phyloP scores from a whole-genome alignment of 2,113 vertebrate genomes.

The Sterna hirundo region DNA sequence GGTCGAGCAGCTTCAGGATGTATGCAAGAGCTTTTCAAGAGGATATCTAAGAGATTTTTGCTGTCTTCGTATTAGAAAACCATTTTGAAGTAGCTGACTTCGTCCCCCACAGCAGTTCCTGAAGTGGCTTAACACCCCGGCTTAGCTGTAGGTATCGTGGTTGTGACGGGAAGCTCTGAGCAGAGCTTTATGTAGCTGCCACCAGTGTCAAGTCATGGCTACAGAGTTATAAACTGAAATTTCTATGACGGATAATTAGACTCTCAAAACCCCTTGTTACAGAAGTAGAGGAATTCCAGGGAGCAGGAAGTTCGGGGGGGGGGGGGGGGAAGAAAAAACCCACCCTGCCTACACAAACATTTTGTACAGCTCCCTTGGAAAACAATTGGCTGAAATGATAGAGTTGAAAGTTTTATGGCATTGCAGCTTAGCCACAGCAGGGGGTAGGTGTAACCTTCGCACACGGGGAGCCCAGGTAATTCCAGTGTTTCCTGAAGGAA shows the following conservation, averaged over 20 bases:
- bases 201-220: not conserved
- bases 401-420: not conserved
- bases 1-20: not conserved
- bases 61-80: not conserved
- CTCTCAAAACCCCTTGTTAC: not conserved
- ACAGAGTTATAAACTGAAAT: not conserved
- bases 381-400: not conserved
- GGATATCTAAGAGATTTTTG: not conserved
- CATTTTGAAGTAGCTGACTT: not conserved
- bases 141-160: accelerated
- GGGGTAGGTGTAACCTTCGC: conserved; percentile 20
- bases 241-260: not conserved
- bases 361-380: not conserved
- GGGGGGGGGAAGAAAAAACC: not conserved
- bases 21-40: not conserved
- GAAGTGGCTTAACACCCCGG: not conserved
- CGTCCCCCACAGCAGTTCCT: not conserved
- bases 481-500: conserved; percentile 33
- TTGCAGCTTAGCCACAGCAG: not conserved
- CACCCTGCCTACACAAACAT: not conserved
- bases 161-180: not conserved
- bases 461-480: not conserved
- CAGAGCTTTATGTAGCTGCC: not conserved
- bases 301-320: not conserved
- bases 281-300: not conserved